These are phyloP conservation scores for Pissodes strobi DNA, from an alignment of 1,140 invertebrate genomes.

Conservation along the genomic window DNA sequence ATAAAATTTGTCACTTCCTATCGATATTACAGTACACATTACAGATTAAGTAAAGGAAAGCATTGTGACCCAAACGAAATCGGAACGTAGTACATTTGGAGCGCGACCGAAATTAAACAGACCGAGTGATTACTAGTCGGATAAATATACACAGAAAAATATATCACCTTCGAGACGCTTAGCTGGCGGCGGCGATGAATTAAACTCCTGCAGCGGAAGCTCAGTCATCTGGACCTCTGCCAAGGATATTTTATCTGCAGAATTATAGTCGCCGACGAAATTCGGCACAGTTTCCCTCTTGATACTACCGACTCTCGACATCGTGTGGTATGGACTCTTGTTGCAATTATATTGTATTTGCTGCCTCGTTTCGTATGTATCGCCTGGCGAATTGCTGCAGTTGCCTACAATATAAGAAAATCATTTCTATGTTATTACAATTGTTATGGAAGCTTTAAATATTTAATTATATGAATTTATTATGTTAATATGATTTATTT, in stretches of 20 bases:
- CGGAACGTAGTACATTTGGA: too few species aligned
- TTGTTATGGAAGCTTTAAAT: too few species aligned
- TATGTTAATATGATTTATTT: too few species aligned
- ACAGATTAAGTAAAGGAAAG: too few species aligned
- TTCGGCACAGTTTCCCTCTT: conserved; percentile 59
- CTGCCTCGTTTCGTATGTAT: conserved; percentile 62
- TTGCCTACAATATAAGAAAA: conserved; percentile 58
- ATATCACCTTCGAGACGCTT: conserved; percentile 58
- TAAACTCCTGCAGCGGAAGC: conserved; percentile 68
- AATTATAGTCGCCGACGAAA: conserved; percentile 66
- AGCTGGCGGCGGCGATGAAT: conserved; percentile 63
- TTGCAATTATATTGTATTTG: conserved; percentile 61
- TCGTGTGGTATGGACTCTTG: conserved; percentile 45
- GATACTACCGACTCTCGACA: conserved; percentile 39
- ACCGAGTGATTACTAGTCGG: too few species aligned
- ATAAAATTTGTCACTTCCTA: too few species aligned
- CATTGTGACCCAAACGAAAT: too few species aligned
- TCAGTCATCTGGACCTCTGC: conserved; percentile 71
- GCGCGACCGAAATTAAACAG: too few species aligned
- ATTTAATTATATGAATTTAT: too few species aligned
- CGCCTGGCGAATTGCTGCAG: conserved; percentile 62
- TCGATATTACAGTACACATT: too few species aligned
- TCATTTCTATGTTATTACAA: too few species aligned
- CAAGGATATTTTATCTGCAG: conserved; percentile 63
- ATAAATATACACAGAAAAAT: too few species aligned